phyloP scores from a whole-genome alignment of 35 echinoderm and acorn worm species.

The Heliocidaris tuberculata region DNA sequence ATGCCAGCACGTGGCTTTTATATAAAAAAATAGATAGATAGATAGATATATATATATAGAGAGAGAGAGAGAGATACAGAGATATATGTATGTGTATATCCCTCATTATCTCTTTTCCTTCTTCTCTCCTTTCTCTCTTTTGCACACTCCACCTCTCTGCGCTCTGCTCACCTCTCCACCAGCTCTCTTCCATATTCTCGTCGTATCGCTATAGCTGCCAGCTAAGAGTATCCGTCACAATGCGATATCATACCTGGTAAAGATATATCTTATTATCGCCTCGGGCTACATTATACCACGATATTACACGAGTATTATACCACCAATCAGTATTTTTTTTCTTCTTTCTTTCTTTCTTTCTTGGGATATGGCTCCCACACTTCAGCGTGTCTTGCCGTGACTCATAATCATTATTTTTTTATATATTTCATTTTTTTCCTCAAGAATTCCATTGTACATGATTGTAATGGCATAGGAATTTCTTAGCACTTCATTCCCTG shows the following conservation, averaged over 20 bases:
- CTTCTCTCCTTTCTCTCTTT: too few species aligned
- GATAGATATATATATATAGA: too few species aligned
- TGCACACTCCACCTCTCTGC: too few species aligned
- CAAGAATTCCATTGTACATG: too few species aligned
- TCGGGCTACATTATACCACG: not conserved
- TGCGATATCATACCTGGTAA: not conserved
- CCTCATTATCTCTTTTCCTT: too few species aligned
- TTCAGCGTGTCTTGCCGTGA: not conserved
- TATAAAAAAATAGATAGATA: too few species aligned
- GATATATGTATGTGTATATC: too few species aligned
- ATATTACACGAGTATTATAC: not conserved
- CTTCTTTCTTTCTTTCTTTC: not conserved
- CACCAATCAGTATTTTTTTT: not conserved
- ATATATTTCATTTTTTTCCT: not conserved
- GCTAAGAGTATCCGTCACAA: not conserved
- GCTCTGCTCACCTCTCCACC: not conserved
- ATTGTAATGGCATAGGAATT: too few species aligned
- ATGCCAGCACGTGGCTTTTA: too few species aligned
- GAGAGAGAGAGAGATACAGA: too few species aligned
- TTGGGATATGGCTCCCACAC: not conserved
- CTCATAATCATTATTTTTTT: not conserved
- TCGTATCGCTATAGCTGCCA: not conserved
- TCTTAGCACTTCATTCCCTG: not conserved
- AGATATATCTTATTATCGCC: not conserved
- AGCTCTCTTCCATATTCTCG: not conserved